A percentile compares a stretch with the other conserved stretches of the same genome.
phyloP scores from a whole-genome alignment of 2,113 vertebrate genomes.

The Pontoporia blainvillei region DNA sequence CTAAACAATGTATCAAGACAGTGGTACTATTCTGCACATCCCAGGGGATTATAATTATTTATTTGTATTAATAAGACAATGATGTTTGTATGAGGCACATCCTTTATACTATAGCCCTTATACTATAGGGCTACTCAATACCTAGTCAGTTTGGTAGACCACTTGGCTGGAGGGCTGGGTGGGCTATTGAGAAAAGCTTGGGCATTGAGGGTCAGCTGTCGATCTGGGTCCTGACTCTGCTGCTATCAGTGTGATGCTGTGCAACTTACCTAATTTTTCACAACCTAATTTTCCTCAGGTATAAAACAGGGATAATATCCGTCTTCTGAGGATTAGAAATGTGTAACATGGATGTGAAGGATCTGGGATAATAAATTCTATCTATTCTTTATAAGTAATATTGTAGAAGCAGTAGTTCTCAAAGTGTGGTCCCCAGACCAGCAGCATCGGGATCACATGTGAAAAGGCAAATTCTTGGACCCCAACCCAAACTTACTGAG shows the following conservation, averaged over 20 bases:
- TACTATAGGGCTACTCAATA: background rate
- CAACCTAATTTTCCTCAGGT: background rate
- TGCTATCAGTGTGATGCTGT: background rate
- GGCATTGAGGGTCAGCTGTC: background rate
- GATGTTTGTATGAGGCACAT: background rate
- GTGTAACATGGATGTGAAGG: background rate
- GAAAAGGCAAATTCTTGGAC: background rate
- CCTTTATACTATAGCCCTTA: background rate
- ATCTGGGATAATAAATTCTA: background rate
- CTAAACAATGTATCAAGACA: background rate
- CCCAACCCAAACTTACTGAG: background rate
- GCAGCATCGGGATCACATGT: background rate
- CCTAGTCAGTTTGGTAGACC: background rate
- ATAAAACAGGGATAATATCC: background rate
- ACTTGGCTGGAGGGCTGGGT: background rate
- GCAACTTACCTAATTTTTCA: background rate
- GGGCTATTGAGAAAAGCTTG: background rate
- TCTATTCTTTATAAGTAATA: background rate
- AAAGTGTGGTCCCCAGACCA: background rate
- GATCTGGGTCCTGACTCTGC: background rate
- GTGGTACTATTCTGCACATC: background rate
- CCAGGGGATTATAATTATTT: background rate
- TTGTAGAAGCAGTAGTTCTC: background rate
- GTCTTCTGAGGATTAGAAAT: background rate
- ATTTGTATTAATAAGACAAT: background rate